Conservation (phyloP, 2,888 invertebrate species). For the Pachliopta kotzebuea region DNA sequence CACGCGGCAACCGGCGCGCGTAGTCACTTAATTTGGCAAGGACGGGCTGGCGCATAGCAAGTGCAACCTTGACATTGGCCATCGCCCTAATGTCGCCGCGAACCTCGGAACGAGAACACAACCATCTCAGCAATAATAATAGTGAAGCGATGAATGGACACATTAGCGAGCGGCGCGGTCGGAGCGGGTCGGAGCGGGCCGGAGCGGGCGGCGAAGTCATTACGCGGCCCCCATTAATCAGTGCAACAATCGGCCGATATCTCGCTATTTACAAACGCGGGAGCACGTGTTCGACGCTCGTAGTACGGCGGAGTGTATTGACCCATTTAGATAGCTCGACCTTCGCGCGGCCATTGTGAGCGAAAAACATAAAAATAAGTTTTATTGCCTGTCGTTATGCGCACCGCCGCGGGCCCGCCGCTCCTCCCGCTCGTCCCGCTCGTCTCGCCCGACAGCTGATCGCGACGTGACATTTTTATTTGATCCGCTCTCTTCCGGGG, state of each 20-base stretch:
- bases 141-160: constrained; percentile 72
- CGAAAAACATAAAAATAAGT: constrained; percentile 81
- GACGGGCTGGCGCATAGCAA: constrained; percentile 62
- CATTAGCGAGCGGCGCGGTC: constrained; percentile 41
- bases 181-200: constrained; percentile 42
- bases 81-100: constrained; percentile 69
- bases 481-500: constrained; percentile 79
- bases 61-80: constrained; percentile 78
- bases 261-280: constrained; percentile 80
- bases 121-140: constrained; percentile 73
- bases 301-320: constrained; percentile 79
- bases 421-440: constrained; percentile 55
- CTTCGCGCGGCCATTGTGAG: constrained; percentile 81
- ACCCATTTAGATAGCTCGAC: constrained; percentile 81
- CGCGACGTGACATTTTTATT: constrained; percentile 81
- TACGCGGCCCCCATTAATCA: constrained; percentile 79
- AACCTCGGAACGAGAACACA: constrained; percentile 70
- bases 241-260: constrained; percentile 81
- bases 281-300: constrained; percentile 77
- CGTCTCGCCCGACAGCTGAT: constrained; percentile 73
- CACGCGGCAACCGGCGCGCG: constrained; percentile 9
- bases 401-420: constrained; percentile 59
- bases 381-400: constrained; percentile 80
- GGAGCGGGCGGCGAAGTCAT: constrained; percentile 66
- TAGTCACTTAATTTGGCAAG: constrained; percentile 41